Base-by-base conservation (phyloP, 2,113 vertebrate species). In the Hypocryptadius cinnamomeus region DNA sequence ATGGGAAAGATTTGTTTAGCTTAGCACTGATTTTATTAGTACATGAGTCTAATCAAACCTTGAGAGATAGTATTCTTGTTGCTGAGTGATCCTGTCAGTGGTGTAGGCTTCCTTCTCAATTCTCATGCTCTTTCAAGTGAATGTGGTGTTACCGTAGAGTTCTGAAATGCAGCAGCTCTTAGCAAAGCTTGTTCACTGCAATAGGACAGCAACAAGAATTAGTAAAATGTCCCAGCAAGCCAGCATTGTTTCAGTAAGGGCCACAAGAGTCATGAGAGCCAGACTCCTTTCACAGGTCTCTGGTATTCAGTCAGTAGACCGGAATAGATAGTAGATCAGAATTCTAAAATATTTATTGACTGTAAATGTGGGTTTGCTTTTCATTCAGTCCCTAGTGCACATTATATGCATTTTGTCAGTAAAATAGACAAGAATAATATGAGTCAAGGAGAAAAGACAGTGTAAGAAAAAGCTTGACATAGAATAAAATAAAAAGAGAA, bases 1-100 rank as follows among this genome's bases (percentile, higher is more conserved):
- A 91, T 93, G 94, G 94, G 96, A 97, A 97, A 97, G 95, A 93
- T 96, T 97, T 98, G 80, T 97, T 97, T 97, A 96, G 90, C 81
- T 97, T 97, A 96, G 84, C 87, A 50, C 63, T 96, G 84, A 85
- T 97, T 97, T 97, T 97, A 97, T 97, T 97, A 95, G 92, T 88
- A 81, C 30, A 35, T 79, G 73, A 89, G 72, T 96, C 93, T 93
- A 93, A 94, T 77, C 50, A 61, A 97, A 94, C 78, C 74, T 86
- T 57, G 45, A 88, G 87, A 96, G 90, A 95, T 93, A 92, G 93
- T 94, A 57, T 81, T 79, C 54, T 87, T 76, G 70, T 69, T 85
- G 69, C 77, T 96, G 87, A 97, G 89, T 93, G 90, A 90, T 50
- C 39, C 65, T 92, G 85, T 82, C 14, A 6, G 7, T 80, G 92